Conservation (phyloP, 2,888 invertebrate species). For the Pristionchus mayeri region DNA sequence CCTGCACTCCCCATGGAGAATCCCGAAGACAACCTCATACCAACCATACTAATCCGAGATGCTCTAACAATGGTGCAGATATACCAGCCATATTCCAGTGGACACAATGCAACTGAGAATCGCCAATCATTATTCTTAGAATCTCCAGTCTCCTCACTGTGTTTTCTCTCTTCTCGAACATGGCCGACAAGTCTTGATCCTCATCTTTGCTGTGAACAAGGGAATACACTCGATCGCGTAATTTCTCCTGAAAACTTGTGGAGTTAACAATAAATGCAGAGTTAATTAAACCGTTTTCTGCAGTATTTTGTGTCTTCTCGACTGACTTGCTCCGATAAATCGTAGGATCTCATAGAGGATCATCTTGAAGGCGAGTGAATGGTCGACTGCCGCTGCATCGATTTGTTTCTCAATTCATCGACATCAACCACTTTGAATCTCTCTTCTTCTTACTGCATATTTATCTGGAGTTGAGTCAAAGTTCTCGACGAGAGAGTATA, state of each 20-base stretch:
- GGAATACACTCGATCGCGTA: neutral
- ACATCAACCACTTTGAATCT: neutral
- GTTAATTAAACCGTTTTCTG: neutral
- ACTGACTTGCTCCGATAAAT: conserved; percentile 26
- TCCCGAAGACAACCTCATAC: neutral
- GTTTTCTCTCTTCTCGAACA: conserved; percentile 27
- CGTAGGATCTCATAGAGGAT: conserved; percentile 20
- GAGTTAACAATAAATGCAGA: neutral
- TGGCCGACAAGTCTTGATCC: neutral
- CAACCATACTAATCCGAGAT: conserved; percentile 41
- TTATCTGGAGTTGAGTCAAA: conserved; percentile 19
- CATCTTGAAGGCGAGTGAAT: conserved; percentile 38
- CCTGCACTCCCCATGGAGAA: neutral
- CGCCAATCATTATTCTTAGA: too few species aligned
- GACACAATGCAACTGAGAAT: conserved; percentile 42
- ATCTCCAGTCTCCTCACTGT: neutral
- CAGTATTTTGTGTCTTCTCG: neutral
- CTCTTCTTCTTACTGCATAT: neutral
- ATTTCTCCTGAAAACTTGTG: conserved; percentile 24
- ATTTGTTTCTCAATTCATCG: conserved; percentile 9
- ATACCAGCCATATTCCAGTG: conserved; percentile 44
- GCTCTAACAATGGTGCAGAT: neutral
- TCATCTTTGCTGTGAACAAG: neutral
- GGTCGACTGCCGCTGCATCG: neutral
- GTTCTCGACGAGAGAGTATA: neutral